Base-by-base conservation (phyloP, 1,140 invertebrate species). In the Pseudomyrmex cubaensis region DNA sequence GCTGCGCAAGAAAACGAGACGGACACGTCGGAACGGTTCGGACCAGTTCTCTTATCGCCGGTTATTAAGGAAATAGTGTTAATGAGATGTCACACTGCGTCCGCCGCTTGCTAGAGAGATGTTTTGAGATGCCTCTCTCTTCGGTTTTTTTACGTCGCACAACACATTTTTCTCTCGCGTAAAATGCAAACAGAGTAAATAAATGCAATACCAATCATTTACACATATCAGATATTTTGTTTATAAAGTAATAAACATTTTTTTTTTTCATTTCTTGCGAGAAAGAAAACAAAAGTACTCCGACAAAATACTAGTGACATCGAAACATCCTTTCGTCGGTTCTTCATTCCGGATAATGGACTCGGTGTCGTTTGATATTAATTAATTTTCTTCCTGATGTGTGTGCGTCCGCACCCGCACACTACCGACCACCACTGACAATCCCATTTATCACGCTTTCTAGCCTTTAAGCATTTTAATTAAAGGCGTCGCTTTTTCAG, bases 301-400 rank as follows among this genome's bases (percentile, higher is more conserved):
- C 84, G 86, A 25, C 48, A 20, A 50, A 86, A 77, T 85, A 86
- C 87, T 93, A 92, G 93, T 92, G 92, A 89, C 87, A 90, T 90
- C 85, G 80, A 88, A 92, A 91, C 86, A 90, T 89, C 91, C 91
- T 91, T 87, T 86, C 89, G 90, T 86, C 88, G 85, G 87, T 91
- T 86, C 92, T 92, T 35, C 89, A 87, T 92, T 91, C 72, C 86
- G 87, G 87, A 89, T 94, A 94, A 94, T 94, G 93, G 92, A 94
- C 94, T 93, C 92, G 92, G 91, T 93, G 93, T 94, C 93, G 93
- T 94, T 93, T 91, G 92, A 94, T 94, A 94, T 94, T 94, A 94
- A 94, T 94, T 94, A 93, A 93, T 94, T 93, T 93, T 93, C 92
- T 93, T 92, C 87, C 91, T 84, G 90, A 35, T n/a, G n/a, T 35